Percentiles rank a stretch among this genome's conserved stretches.
These are phyloP conservation scores for Triplophysa dalaica DNA, from an alignment of 2,113 vertebrate species.

Conservation along the genomic window DNA sequence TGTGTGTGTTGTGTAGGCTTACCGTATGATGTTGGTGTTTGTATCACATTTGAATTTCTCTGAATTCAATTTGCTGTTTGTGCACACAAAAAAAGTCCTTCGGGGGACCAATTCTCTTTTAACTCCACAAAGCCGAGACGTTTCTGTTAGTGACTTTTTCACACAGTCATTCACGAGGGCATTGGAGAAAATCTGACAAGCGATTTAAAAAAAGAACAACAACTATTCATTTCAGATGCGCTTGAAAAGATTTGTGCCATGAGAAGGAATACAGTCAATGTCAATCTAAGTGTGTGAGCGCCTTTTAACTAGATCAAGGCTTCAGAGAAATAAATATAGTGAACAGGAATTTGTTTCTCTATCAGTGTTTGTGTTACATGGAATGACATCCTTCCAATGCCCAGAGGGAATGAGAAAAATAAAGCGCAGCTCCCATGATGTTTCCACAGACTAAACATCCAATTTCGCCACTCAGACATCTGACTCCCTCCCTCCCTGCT, in stretches of 20 bases:
- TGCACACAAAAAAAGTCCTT: background rate
- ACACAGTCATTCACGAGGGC: background rate
- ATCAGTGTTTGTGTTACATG: conserved; percentile 21
- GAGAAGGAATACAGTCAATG: background rate
- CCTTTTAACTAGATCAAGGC: background rate
- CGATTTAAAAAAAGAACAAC: background rate
- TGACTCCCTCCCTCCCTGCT: conserved; percentile 52
- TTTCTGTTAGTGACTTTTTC: background rate
- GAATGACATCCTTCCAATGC: conserved; percentile 28
- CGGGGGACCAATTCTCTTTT: background rate
- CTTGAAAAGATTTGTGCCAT: background rate
- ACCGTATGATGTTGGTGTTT: conserved; percentile 49
- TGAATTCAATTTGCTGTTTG: conserved; percentile 19
- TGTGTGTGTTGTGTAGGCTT: conserved; percentile 40
- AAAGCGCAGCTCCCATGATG: conserved; percentile 68
- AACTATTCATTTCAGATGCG: background rate
- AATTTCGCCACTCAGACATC: conserved; percentile 70
- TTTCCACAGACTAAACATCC: conserved; percentile 73
- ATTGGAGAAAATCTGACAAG: conserved; percentile 1
- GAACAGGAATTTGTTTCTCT: conserved; percentile 14
- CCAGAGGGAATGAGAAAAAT: conserved; percentile 20
- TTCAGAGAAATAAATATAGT: conserved; percentile 31
- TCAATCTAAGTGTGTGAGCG: background rate
- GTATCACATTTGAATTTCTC: conserved; percentile 30
- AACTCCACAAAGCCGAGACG: background rate